Evolutionary conservation across 1,140 invertebrate species (phyloP).

Genomic region (Trinorchestia longiramus): DNA sequence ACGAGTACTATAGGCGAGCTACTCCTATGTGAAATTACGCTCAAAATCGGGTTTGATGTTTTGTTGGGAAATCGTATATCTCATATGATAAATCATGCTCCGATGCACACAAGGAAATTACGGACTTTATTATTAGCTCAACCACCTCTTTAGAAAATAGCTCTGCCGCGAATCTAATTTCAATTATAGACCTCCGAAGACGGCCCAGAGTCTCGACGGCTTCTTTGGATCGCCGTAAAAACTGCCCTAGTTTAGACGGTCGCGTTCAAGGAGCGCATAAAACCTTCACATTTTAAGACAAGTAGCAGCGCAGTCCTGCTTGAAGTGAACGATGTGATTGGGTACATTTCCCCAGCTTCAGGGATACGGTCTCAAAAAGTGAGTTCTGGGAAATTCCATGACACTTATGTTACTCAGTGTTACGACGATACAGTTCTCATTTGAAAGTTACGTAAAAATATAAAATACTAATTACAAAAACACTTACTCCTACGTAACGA

Average conservation of each 20-base stretch:
- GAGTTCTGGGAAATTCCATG: not conserved
- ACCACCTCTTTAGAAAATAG: not conserved
- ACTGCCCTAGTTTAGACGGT: not conserved
- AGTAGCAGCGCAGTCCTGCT: not conserved
- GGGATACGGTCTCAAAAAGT: not conserved
- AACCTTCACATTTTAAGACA: not conserved
- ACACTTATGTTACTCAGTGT: not conserved
- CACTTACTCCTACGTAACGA: not conserved
- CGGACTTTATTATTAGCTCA: not conserved
- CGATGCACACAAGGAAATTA: not conserved
- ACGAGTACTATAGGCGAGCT: not conserved
- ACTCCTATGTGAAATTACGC: not conserved
- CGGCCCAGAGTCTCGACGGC: not conserved
- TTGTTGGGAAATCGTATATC: too few species aligned
- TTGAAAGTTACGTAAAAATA: not conserved
- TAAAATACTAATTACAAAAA: not conserved
- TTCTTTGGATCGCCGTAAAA: not conserved
- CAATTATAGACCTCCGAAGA: not conserved
- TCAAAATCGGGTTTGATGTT: not conserved
- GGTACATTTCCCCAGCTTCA: not conserved
- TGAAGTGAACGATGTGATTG: not conserved
- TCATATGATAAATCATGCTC: not conserved
- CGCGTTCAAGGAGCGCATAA: not conserved
- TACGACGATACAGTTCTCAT: not conserved
- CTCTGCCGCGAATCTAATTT: not conserved